Evolutionary conservation across 2,113 vertebrate genomes (phyloP).

Genomic region (Clarias gariepinus): DNA sequence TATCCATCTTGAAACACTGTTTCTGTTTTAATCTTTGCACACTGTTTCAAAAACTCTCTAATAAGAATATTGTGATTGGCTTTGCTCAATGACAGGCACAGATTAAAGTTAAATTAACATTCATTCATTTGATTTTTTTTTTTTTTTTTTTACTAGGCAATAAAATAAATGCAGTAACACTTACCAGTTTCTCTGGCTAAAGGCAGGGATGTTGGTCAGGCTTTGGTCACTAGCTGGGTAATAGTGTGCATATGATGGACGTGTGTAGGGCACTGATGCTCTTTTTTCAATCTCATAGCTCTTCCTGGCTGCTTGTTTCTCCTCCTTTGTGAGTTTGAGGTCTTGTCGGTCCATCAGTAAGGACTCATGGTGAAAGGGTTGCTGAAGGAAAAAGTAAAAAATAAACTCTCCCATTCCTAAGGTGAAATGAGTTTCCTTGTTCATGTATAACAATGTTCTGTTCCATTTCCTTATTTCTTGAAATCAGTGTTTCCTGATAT

Average conservation of each 20-base stretch:
- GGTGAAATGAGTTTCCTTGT: slow-evolving; percentile 81
- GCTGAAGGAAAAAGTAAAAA: slow-evolving; percentile 66
- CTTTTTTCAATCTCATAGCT: slow-evolving; percentile 98
- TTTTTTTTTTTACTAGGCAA: not conserved
- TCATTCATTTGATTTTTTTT: not conserved
- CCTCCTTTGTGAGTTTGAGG: slow-evolving; percentile 93
- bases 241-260: slow-evolving; percentile 95
- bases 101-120: not conserved
- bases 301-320: slow-evolving; percentile 97
- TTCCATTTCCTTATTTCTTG: not conserved
- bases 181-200: slow-evolving; percentile 96
- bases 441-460: not conserved
- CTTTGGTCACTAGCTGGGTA: slow-evolving; percentile 92
- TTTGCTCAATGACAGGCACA: not conserved
- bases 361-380: slow-evolving; percentile 96
- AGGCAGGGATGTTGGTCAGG: slow-evolving; percentile 91
- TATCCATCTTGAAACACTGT: not conserved
- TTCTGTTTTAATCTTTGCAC: not conserved
- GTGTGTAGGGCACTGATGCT: slow-evolving; percentile 92
- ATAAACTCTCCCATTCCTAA: not conserved
- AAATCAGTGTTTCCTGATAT: not conserved
- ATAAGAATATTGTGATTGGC: not conserved
- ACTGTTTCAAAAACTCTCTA: not conserved
- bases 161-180: slow-evolving; percentile 5
- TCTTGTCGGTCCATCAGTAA: slow-evolving; percentile 94